These are phyloP conservation scores for Botia kubotai DNA, from an alignment of 2,797 vertebrate genomes.

Conservation along the genomic window DNA sequence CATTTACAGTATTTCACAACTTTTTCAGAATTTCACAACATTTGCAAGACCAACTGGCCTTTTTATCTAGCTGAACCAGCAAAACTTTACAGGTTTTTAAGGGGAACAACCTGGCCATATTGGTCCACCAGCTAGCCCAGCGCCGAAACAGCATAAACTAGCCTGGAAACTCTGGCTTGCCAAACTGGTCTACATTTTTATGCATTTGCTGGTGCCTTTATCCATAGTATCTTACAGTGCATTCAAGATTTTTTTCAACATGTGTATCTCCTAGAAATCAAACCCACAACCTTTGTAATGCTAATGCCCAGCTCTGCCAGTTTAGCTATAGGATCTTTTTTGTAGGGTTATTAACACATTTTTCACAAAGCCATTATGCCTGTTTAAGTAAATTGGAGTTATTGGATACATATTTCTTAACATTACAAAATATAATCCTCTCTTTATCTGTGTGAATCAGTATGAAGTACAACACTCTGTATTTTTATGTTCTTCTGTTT, in stretches of 20 bases:
- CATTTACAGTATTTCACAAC: background rate
- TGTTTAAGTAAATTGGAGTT: background rate
- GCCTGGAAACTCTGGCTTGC: too few species aligned
- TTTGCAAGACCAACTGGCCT: background rate
- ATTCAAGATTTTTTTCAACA: too few species aligned
- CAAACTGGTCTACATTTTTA: too few species aligned
- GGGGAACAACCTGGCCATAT: too few species aligned
- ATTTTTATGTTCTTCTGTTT: background rate
- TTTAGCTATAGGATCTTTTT: too few species aligned
- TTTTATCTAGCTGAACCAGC: background rate
- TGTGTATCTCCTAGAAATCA: too few species aligned
- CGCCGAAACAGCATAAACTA: too few species aligned
- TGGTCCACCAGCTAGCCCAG: background rate
- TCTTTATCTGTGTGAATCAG: background rate
- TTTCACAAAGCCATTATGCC: background rate
- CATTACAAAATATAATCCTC: background rate
- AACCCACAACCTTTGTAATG: too few species aligned
- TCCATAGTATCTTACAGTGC: too few species aligned
- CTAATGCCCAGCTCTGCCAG: background rate
- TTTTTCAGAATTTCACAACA: background rate
- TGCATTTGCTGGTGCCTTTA: too few species aligned
- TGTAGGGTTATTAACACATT: background rate
- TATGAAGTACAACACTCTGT: background rate
- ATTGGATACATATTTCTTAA: background rate
- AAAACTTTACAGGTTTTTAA: background rate